phyloP scores from a whole-genome alignment of 2,888 invertebrate genomes.

The Oscheius sp. region DNA sequence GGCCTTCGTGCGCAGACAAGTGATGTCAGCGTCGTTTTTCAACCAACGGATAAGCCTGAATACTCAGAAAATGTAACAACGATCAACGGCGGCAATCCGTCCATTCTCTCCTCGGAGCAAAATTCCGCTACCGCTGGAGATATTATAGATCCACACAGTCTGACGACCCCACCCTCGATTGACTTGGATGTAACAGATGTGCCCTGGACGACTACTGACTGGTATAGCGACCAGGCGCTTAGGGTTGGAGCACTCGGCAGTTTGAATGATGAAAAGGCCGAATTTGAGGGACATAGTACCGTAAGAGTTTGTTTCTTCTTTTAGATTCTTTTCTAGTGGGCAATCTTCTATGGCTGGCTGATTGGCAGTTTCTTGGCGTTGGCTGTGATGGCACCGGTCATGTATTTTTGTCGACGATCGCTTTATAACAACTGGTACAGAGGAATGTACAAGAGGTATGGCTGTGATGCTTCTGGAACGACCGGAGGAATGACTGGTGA shows the following conservation, averaged over 20 bases:
- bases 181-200: neutral
- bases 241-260: neutral
- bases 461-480: conserved; percentile 36
- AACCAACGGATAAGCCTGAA: neutral
- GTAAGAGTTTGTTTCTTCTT: neutral
- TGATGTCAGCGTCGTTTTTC: neutral
- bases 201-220: too few species aligned
- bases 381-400: neutral
- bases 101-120: too few species aligned
- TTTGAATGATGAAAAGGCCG: neutral
- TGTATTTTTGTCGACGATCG: conserved; percentile 9
- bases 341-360: conserved; percentile 16
- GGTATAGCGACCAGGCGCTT: too few species aligned
- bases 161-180: neutral
- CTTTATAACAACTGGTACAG: conserved; percentile 32
- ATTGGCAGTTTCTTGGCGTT: neutral
- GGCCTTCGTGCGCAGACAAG: neutral
- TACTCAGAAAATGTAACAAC: neutral
- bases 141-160: too few species aligned
- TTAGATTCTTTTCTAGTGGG: too few species aligned
- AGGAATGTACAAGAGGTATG: conserved; percentile 47
- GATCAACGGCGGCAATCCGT: too few species aligned
- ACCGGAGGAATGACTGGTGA: conserved; percentile 5
- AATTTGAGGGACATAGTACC: neutral
- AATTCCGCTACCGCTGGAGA: too few species aligned